A percentile compares a stretch with the other conserved stretches of the same genome.
Evolutionary conservation across 2,113 vertebrate genomes (phyloP).

Genomic region (Pithys albifrons): DNA sequence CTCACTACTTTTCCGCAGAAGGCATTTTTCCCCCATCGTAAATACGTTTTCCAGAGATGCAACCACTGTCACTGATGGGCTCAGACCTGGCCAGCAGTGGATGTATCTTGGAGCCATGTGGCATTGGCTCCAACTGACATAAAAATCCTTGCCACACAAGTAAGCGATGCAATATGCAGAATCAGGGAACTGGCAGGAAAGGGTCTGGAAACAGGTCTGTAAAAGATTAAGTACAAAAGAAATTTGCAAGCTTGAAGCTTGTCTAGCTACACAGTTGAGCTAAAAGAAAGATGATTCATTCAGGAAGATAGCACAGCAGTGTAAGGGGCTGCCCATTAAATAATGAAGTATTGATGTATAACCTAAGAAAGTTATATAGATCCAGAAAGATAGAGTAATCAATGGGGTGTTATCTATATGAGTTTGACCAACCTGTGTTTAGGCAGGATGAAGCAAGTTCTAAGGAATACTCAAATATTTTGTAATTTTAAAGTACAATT

Average conservation of each 20-base stretch:
- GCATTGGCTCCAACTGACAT: not conserved
- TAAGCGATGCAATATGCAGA: not conserved
- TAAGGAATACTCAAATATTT: not conserved
- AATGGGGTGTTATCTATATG: not conserved
- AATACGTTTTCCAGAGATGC: not conserved
- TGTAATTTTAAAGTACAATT: not conserved
- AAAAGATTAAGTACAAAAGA: not conserved
- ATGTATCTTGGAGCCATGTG: not conserved
- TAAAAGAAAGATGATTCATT: not conserved
- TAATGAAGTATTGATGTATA: not conserved
- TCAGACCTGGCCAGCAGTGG: not conserved
- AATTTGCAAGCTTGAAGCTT: not conserved
- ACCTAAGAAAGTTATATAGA: not conserved
- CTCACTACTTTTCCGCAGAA: not conserved
- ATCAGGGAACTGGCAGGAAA: not conserved
- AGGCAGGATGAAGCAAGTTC: not conserved
- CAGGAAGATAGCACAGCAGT: not conserved
- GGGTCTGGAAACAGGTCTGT: not conserved
- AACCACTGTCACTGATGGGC: not conserved
- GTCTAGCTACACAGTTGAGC: not conserved
- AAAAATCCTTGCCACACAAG: not conserved
- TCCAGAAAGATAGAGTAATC: not conserved
- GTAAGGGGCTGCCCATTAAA: not conserved
- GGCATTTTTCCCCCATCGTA: not conserved
- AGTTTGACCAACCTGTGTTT: not conserved